Conservation (phyloP, 1,140 invertebrate genomes). For the Probaryconus sp. region DNA sequence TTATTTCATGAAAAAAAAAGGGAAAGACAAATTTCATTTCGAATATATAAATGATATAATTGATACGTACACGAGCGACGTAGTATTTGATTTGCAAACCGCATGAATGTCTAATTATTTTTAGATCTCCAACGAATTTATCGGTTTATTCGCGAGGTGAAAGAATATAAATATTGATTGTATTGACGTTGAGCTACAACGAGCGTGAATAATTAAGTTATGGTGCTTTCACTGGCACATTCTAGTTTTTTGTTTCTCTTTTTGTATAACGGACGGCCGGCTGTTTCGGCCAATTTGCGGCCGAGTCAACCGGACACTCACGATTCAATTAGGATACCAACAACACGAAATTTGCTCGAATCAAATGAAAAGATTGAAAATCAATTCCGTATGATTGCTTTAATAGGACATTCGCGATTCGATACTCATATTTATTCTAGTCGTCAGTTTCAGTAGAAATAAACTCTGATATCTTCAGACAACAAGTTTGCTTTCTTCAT, state of each 20-base stretch:
- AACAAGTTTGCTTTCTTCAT: too few relatives aligned
- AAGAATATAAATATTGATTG: conserved; percentile 66
- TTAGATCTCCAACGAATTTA: conserved; percentile 32
- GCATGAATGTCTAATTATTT: conserved; percentile 41
- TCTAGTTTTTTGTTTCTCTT: conserved; percentile 62
- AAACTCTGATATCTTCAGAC: conserved; percentile 7
- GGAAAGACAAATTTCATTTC: neutral
- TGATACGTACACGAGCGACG: neutral
- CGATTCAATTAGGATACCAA: conserved; percentile 74
- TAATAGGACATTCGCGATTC: conserved; percentile 68
- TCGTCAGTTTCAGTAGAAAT: conserved; percentile 16
- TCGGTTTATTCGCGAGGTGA: conserved; percentile 28
- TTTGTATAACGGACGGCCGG: conserved; percentile 60
- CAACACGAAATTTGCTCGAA: conserved; percentile 71
- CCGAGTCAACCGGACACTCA: conserved; percentile 69
- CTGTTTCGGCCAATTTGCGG: conserved; percentile 74
- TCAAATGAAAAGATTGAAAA: conserved; percentile 74
- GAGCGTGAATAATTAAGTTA: conserved; percentile 67
- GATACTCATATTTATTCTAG: conserved; percentile 61
- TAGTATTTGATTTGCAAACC: too few relatives aligned
- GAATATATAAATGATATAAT: neutral
- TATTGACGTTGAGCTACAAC: conserved; percentile 54
- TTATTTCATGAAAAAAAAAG: conserved; percentile 6
- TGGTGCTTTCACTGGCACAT: conserved; percentile 41
- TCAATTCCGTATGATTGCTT: conserved; percentile 68